phyloP scores from a whole-genome alignment of 2,888 invertebrate genomes.

The Drosophila colorata region DNA sequence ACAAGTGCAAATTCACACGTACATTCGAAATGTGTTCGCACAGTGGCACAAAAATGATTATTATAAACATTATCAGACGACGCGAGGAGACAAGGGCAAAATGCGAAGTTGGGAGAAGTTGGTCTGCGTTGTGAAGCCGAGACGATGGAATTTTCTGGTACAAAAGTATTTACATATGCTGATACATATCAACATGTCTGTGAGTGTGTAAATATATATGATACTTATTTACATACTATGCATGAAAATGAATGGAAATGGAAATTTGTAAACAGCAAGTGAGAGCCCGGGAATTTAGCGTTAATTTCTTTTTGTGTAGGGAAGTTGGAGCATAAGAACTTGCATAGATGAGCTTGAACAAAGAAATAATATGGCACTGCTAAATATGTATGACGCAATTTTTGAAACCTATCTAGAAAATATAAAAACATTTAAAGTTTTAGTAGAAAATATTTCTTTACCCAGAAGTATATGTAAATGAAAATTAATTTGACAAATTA shows the following conservation, averaged over 20 bases:
- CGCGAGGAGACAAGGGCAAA: slow-evolving; percentile 31
- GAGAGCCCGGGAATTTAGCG: slow-evolving; percentile 25
- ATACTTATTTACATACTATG: slow-evolving; percentile 36
- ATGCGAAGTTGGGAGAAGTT: slow-evolving; percentile 27
- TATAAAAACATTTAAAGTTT: background rate
- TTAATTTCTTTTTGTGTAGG: slow-evolving; percentile 6
- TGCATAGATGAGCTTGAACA: background rate
- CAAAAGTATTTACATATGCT: slow-evolving; percentile 18
- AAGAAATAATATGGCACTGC: background rate
- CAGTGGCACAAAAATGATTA: slow-evolving; percentile 60
- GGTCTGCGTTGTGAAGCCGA: slow-evolving; percentile 19
- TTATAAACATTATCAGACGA: slow-evolving; percentile 32
- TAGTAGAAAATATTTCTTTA: background rate
- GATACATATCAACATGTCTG: background rate
- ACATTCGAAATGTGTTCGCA: slow-evolving; percentile 75
- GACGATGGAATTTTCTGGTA: slow-evolving; percentile 50
- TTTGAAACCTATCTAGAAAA: background rate
- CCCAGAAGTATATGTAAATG: no score
- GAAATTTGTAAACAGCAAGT: slow-evolving; percentile 39
- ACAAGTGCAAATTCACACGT: slow-evolving; percentile 81
- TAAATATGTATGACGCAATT: background rate
- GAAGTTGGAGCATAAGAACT: slow-evolving; percentile 7
- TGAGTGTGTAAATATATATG: slow-evolving; percentile 10
- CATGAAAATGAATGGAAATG: slow-evolving; percentile 47
- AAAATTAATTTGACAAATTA: no score